phyloP scores from a whole-genome alignment of 2,888 invertebrate species.

The Pandemis corylana region DNA sequence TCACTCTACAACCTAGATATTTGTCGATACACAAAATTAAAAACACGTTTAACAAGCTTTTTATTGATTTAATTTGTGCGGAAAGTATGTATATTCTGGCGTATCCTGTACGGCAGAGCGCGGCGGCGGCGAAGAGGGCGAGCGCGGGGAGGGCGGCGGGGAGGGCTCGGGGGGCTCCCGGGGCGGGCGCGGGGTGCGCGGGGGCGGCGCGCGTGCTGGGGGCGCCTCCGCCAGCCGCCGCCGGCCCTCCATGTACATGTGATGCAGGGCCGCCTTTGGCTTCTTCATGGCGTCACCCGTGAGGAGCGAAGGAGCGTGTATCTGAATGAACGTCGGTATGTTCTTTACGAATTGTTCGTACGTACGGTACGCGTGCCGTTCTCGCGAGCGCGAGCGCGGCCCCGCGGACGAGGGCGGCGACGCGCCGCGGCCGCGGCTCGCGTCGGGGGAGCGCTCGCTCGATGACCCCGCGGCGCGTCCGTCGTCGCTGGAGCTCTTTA shows the following conservation, averaged over 20 bases:
- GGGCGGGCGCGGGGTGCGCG: no score
- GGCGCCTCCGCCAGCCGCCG: slow-evolving; percentile 5
- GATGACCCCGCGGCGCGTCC: slow-evolving; percentile 10
- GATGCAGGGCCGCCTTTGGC: slow-evolving; percentile 54
- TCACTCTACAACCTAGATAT: neutral
- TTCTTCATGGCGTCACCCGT: slow-evolving; percentile 57
- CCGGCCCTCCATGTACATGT: slow-evolving; percentile 50
- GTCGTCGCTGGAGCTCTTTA: slow-evolving; percentile 23
- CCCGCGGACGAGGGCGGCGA: slow-evolving; percentile 42
- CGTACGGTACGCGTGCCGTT: slow-evolving; percentile 49
- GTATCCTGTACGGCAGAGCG: slow-evolving; percentile 53
- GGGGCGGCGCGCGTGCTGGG: neutral
- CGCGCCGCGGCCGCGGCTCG: slow-evolving; percentile 13
- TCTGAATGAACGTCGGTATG: slow-evolving; percentile 57
- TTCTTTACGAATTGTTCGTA: slow-evolving; percentile 65
- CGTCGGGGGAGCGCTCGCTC: slow-evolving; percentile 5
- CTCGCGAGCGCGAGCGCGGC: slow-evolving; percentile 47
- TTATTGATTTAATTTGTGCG: slow-evolving; percentile 68
- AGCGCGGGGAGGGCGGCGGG: slow-evolving; percentile 24
- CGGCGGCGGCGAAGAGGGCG: slow-evolving; percentile 24
- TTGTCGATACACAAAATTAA: neutral
- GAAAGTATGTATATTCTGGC: slow-evolving; percentile 71
- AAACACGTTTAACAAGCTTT: slow-evolving; percentile 8
- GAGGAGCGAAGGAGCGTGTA: slow-evolving; percentile 52
- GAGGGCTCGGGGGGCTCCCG: neutral